These are phyloP conservation scores for Anthonomus grandis DNA, from an alignment of 1,140 invertebrate genomes.

Conservation along the genomic window DNA sequence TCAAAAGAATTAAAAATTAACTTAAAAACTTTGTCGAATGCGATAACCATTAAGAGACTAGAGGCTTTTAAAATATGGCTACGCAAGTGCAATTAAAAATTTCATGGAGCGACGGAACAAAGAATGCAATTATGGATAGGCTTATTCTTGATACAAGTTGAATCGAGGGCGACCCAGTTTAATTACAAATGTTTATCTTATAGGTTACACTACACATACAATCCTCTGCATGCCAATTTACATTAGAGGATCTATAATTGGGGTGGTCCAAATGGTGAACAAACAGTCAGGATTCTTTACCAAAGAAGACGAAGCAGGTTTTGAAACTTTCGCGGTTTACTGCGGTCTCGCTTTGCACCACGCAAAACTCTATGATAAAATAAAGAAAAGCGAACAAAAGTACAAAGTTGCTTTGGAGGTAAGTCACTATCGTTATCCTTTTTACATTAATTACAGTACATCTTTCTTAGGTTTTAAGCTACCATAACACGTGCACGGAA, in stretches of 20 bases:
- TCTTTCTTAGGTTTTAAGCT: slow-evolving; percentile 64
- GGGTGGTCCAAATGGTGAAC: slow-evolving; percentile 87
- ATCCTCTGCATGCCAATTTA: slow-evolving; percentile 86
- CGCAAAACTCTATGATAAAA: slow-evolving; percentile 82
- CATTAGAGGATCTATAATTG: slow-evolving; percentile 65
- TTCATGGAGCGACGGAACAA: too few relatives aligned
- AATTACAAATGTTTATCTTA: too few relatives aligned
- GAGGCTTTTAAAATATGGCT: too few relatives aligned
- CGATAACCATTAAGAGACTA: too few relatives aligned
- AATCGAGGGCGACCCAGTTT: too few relatives aligned
- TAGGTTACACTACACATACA: slow-evolving; percentile 64
- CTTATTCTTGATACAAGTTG: too few relatives aligned
- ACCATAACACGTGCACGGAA: slow-evolving; percentile 75
- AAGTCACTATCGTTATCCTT: neutral
- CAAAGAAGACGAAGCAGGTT: slow-evolving; percentile 75
- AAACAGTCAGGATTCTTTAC: slow-evolving; percentile 69
- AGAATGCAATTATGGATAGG: too few relatives aligned
- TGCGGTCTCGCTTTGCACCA: slow-evolving; percentile 82
- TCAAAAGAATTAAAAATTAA: too few relatives aligned
- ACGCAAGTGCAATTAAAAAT: too few relatives aligned
- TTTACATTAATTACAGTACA: neutral
- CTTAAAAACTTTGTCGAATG: too few relatives aligned
- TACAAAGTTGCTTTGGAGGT: slow-evolving; percentile 63
- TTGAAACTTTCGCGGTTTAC: slow-evolving; percentile 81
- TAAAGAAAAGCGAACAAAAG: slow-evolving; percentile 78